phyloP scores from a whole-genome alignment of 2,888 invertebrate genomes.

The Drosophila neotestacea region DNA sequence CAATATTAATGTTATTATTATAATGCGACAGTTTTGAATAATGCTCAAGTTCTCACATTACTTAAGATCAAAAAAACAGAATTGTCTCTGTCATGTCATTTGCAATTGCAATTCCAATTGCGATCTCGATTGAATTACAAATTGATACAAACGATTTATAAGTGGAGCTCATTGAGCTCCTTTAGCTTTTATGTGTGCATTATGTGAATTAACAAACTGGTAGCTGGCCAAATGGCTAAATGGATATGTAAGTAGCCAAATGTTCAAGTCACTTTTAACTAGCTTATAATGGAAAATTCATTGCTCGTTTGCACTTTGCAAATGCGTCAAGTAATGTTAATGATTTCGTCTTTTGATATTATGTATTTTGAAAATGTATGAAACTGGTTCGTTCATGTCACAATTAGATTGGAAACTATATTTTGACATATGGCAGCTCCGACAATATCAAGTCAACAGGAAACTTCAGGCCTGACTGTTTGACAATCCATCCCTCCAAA shows the following conservation, averaged over 20 bases:
- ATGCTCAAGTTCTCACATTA: slow-evolving; percentile 28
- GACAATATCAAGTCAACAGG: slow-evolving; percentile 16
- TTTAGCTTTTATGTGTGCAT: slow-evolving; percentile 3
- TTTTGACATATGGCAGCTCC: not conserved
- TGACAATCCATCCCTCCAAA: slow-evolving; percentile 7
- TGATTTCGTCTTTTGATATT: not conserved
- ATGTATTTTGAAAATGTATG: not conserved
- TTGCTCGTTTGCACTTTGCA: slow-evolving; percentile 33
- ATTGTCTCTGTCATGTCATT: slow-evolving; percentile 14
- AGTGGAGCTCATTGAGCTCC: slow-evolving; percentile 16
- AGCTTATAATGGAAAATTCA: slow-evolving; percentile 33
- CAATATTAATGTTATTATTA: not conserved
- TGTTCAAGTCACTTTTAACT: not conserved
- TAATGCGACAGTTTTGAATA: slow-evolving; percentile 4
- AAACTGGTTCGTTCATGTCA: slow-evolving; percentile 9
- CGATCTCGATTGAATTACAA: slow-evolving; percentile 43
- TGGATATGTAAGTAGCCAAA: not conserved
- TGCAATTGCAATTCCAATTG: slow-evolving; percentile 31
- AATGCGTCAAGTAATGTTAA: slow-evolving; percentile 24
- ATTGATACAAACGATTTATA: slow-evolving; percentile 27
- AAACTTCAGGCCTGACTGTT: slow-evolving; percentile 1
- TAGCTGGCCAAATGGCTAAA: not conserved
- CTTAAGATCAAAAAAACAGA: slow-evolving; percentile 8
- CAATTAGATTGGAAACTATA: not conserved
- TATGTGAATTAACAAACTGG: slow-evolving; percentile 15